Conservation (phyloP, 92 coral and sea anemone genomes). For the Porites evermanni region DNA sequence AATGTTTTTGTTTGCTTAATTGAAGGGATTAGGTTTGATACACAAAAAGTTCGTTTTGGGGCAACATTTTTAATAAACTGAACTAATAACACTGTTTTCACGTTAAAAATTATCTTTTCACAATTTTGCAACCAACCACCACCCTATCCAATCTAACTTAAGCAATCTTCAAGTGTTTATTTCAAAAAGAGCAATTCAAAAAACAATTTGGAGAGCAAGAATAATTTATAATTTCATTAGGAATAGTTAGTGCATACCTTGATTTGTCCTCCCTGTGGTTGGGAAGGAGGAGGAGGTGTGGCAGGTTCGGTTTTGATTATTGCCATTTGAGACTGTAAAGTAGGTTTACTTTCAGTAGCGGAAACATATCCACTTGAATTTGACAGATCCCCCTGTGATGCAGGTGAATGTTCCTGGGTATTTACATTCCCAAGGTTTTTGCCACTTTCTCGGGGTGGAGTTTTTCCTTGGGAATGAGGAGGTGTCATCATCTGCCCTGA, state of each 20-base stretch:
- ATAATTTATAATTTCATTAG: too few relatives aligned
- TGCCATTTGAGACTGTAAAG: slow-evolving; percentile 16
- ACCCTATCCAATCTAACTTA: too few relatives aligned
- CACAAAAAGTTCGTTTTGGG: too few relatives aligned
- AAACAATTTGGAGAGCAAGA: too few relatives aligned
- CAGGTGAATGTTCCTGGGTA: slow-evolving; percentile 54
- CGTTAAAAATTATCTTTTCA: too few relatives aligned
- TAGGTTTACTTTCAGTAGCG: slow-evolving; percentile 36
- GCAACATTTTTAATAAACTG: too few relatives aligned
- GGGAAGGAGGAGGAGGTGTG: slow-evolving; percentile 23
- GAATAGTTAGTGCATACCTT: slow-evolving; percentile 6
- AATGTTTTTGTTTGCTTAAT: too few relatives aligned
- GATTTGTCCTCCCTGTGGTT: slow-evolving; percentile 15
- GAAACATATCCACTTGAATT: slow-evolving; percentile 34
- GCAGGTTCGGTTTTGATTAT: slow-evolving; percentile 29
- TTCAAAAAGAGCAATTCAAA: too few relatives aligned
- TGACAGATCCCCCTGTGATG: slow-evolving; percentile 38
- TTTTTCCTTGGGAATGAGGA: slow-evolving; percentile 45
- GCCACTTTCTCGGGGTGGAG: slow-evolving; percentile 52
- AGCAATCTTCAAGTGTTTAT: too few relatives aligned
- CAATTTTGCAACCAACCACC: too few relatives aligned
- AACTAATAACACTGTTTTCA: too few relatives aligned
- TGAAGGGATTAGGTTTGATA: too few relatives aligned
- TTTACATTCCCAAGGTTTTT: slow-evolving; percentile 12
- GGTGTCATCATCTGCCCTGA: slow-evolving; percentile 44